Percentiles rank a stretch among this genome's conserved stretches.
Evolutionary conservation across 2,113 vertebrate genomes (phyloP).

Genomic region (Neogale vison): DNA sequence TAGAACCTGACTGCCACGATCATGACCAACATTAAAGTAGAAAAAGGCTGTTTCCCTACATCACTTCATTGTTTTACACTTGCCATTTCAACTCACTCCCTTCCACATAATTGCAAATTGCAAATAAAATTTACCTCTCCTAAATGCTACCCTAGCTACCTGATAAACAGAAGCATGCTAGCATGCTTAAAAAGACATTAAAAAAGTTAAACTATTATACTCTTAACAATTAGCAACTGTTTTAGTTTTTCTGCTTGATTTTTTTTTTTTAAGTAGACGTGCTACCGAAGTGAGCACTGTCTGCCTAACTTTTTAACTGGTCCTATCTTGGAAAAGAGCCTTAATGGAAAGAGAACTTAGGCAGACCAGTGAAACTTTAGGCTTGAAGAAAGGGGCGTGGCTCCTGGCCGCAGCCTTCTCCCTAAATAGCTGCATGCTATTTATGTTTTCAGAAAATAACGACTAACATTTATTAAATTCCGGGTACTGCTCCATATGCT

Average conservation of each 20-base stretch:
- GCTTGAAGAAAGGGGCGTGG: neutral
- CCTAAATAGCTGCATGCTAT: neutral
- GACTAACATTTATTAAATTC: neutral
- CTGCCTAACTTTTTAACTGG: neutral
- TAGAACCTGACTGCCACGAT: constrained; percentile 20
- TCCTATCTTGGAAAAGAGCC: neutral
- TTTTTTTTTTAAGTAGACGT: neutral
- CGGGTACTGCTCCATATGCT: neutral
- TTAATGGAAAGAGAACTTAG: neutral
- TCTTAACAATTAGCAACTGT: constrained; percentile 9
- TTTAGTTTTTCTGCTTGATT: neutral
- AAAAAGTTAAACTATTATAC: neutral
- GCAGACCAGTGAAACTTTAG: neutral
- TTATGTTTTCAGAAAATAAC: constrained; percentile 38
- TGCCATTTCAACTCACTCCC: neutral
- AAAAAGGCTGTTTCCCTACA: neutral
- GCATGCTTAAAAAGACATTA: neutral
- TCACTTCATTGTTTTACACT: neutral
- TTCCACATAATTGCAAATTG: neutral
- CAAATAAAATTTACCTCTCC: constrained; percentile 28
- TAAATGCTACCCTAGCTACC: neutral
- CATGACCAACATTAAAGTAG: neutral
- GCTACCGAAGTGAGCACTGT: neutral
- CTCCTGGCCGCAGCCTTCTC: neutral
- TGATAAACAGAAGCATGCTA: neutral